A percentile compares a stretch with the other conserved stretches of the same genome.
phyloP scores from a whole-genome alignment of 2,113 vertebrate genomes.

The Neodon shergylaensis region DNA sequence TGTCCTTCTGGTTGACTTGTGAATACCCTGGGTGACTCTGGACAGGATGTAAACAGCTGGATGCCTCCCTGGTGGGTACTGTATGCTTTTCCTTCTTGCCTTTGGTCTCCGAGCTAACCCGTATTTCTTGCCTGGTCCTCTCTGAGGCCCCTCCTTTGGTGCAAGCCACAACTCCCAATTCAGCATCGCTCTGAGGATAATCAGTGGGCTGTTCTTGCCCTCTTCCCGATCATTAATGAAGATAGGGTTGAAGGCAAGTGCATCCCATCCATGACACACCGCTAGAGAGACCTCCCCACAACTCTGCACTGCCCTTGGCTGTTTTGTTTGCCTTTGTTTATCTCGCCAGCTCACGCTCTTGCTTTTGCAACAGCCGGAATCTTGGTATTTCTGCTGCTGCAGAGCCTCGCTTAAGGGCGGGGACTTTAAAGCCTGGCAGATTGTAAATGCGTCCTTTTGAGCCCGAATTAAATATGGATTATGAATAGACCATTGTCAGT shows the following conservation, averaged over 20 bases:
- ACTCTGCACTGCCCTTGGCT: slow-evolving; percentile 64
- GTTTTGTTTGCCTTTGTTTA: slow-evolving; percentile 64
- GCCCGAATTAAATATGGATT: slow-evolving; percentile 66
- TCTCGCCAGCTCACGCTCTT: neutral
- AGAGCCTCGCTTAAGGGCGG: slow-evolving; percentile 21
- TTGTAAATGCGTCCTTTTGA: slow-evolving; percentile 66
- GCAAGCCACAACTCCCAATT: slow-evolving; percentile 36
- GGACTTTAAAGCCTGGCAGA: slow-evolving; percentile 55
- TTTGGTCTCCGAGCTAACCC: neutral
- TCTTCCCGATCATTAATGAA: slow-evolving; percentile 78
- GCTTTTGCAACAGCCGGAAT: slow-evolving; percentile 46
- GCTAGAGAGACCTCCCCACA: slow-evolving; percentile 51
- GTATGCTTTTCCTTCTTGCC: neutral
- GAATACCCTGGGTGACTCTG: neutral
- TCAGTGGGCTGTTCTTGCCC: slow-evolving; percentile 61
- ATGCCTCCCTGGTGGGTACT: neutral
- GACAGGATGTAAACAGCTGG: neutral
- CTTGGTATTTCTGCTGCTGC: slow-evolving; percentile 36
- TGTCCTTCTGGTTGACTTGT: neutral
- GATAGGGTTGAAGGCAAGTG: slow-evolving; percentile 55
- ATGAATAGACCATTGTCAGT: slow-evolving; percentile 73
- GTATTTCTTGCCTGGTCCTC: neutral
- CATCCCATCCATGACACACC: neutral
- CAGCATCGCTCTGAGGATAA: slow-evolving; percentile 64
- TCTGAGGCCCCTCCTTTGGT: slow-evolving; percentile 19